Evolutionary conservation across 1,140 invertebrate species (phyloP), one percentile per base, ranked within the genome.

Genomic region (Apis cerana): DNA sequence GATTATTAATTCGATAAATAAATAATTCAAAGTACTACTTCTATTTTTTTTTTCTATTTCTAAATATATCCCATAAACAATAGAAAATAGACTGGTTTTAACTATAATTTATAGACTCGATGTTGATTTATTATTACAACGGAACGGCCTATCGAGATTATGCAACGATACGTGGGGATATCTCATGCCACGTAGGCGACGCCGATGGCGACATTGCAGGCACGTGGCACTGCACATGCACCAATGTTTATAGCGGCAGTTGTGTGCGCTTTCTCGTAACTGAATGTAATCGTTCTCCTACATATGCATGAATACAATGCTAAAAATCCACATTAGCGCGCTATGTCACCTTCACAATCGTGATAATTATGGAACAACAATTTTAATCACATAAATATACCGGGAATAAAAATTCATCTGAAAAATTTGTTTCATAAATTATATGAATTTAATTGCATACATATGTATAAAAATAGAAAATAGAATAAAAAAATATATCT

Each of bases 221-320:
- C 85, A 92, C 92, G 83, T 89, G 85, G 82, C 87, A 69, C 12
- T 68, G 79, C 87, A 89, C 85, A 84, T 91, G 87, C 78, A 54
- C 52, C 58, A 71, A 61, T 77, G 82, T 85, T 85, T 81, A 89
- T 65, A 75, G 54, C 64, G 12, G 58, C 69, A 13, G 23, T 54
- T 52, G 56, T 69, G 64, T 50, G 64, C 27, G 64, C 74, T 69
- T 75, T 75, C 71, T 81, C 80, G 80, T 81, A 81, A 81, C 80
- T 75, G 72, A 81, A 33, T 81, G 80, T 33, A 81, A 81, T 67
- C 62, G 72, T 68, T 75, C 19, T 33, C 23, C 10, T 33, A n/a
- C 52, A 43, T 23, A 21, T 50, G 59, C 27, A 33, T 50, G 65
- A 56, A 78, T 68, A 23, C 77, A 50, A 80, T 64, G 59, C 59